phyloP scores from a whole-genome alignment of 2,113 vertebrate species.

The Pelobates fuscus region DNA sequence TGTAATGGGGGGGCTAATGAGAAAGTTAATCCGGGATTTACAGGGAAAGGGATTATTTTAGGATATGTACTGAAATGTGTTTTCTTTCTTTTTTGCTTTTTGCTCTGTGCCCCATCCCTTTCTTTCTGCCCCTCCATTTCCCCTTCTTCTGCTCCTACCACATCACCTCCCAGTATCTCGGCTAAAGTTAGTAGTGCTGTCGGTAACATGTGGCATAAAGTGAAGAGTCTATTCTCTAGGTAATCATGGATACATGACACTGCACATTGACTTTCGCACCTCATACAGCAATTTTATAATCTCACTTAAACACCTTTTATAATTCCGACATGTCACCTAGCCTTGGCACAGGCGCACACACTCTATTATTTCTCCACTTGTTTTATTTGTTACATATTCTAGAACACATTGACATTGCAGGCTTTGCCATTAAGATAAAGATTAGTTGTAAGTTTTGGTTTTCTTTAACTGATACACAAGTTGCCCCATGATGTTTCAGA shows the following conservation, averaged over 20 bases:
- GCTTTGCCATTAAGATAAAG: too few species aligned
- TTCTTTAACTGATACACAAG: too few species aligned
- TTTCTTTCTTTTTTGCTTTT: conserved; percentile 52
- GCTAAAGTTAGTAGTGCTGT: conserved; percentile 93
- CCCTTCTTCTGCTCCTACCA: conserved; percentile 64
- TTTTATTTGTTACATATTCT: too few species aligned
- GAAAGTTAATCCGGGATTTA: background rate
- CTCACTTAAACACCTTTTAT: too few species aligned
- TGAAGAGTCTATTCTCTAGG: conserved; percentile 95
- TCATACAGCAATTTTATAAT: too few species aligned
- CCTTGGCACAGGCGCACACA: too few species aligned
- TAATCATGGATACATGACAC: conserved; percentile 67
- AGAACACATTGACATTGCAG: too few species aligned
- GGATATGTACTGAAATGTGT: conserved; percentile 53
- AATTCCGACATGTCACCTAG: too few species aligned
- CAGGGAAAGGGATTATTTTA: background rate
- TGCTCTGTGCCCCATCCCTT: conserved; percentile 64
- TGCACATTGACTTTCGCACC: background rate
- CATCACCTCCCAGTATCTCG: conserved; percentile 83
- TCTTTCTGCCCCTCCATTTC: conserved; percentile 68
- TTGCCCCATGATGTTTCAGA: too few species aligned
- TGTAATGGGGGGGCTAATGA: background rate
- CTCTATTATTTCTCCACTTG: too few species aligned
- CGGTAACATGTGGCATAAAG: conserved; percentile 91
- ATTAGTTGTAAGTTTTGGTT: too few species aligned